Percentiles rank a stretch among this genome's conserved stretches.
Evolutionary conservation across 2,797 vertebrate species (phyloP).

Genomic region (Gephyroberyx darwinii): DNA sequence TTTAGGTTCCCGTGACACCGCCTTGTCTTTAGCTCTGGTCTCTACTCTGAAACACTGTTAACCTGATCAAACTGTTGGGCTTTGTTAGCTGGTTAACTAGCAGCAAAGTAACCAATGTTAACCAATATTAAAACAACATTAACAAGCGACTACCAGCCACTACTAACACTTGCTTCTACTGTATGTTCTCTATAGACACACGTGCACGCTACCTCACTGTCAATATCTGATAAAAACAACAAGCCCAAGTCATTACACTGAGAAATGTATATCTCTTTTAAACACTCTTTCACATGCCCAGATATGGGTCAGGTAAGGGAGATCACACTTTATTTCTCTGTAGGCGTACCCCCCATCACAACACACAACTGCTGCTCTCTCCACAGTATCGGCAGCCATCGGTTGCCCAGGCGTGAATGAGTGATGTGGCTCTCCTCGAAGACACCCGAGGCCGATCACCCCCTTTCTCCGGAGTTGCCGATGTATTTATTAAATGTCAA

Average conservation of each 20-base stretch:
- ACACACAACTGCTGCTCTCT: neutral
- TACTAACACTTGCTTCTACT: too few species aligned
- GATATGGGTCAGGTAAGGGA: constrained; percentile 13
- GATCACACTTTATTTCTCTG: constrained; percentile 11
- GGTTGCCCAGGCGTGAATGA: constrained; percentile 25
- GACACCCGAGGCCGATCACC: constrained; percentile 4
- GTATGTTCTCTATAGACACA: constrained; percentile 1
- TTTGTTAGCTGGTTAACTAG: too few species aligned
- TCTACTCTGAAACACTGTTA: too few species aligned
- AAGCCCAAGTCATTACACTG: constrained; percentile 9
- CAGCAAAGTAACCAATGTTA: too few species aligned
- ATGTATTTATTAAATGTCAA: constrained; percentile 67
- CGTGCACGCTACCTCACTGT: neutral
- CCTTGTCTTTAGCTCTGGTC: too few species aligned
- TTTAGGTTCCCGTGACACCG: too few species aligned
- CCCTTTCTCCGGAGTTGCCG: constrained; percentile 12
- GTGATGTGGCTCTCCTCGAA: constrained; percentile 28
- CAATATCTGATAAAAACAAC: constrained; percentile 25
- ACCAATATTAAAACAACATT: too few species aligned
- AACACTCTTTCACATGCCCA: constrained; percentile 8
- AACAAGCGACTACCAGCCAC: too few species aligned
- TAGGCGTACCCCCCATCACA: neutral
- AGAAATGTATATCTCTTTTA: constrained; percentile 3
- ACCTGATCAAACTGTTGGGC: too few species aligned
- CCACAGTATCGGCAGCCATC: constrained; percentile 4